phyloP scores from a whole-genome alignment of 2,113 vertebrate species.

The Myotis lucifugus region DNA sequence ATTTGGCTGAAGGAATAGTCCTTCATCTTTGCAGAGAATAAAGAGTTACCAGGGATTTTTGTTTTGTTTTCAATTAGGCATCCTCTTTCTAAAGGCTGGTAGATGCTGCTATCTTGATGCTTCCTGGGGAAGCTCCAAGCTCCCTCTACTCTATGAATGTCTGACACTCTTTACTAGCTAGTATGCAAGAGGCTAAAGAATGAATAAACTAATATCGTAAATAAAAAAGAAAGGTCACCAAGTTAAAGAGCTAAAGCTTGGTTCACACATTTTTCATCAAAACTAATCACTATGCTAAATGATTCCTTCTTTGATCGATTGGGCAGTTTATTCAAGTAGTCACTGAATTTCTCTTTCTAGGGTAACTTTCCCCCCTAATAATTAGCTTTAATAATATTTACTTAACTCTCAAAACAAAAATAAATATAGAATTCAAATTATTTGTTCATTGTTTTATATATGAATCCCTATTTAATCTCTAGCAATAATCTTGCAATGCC shows the following conservation, averaged over 20 bases:
- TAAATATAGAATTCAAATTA: neutral
- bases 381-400: conserved; percentile 10
- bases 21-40: neutral
- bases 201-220: neutral
- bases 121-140: neutral
- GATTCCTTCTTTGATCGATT: neutral
- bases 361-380: neutral
- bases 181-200: neutral
- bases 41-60: neutral
- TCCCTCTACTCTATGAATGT: neutral
- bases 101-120: neutral
- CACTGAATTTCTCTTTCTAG: neutral
- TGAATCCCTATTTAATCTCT: neutral
- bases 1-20: neutral
- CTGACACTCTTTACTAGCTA: neutral
- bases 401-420: neutral
- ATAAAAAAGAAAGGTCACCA: neutral
- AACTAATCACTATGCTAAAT: neutral
- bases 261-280: neutral
- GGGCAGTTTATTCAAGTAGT: neutral
- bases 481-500: neutral
- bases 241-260: neutral
- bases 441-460: neutral
- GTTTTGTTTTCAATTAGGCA: neutral
- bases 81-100: neutral